Evolutionary conservation across 2,888 invertebrate genomes (phyloP).

Genomic region (Chouioia cunea): DNA sequence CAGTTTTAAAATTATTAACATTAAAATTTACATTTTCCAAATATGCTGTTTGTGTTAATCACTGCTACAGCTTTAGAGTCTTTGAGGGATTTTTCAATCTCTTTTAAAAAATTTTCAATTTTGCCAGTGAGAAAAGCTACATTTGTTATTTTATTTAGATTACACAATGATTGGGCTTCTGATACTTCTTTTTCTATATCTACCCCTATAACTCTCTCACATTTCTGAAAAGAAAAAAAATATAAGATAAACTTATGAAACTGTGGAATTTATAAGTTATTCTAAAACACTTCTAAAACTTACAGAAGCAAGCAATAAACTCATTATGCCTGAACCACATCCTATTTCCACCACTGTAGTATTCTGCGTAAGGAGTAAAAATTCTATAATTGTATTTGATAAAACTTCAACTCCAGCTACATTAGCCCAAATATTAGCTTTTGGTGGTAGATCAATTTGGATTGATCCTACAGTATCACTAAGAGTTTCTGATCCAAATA

Average conservation of each 20-base stretch:
- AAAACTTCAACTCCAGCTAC: slow-evolving; percentile 63
- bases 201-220: slow-evolving; percentile 63
- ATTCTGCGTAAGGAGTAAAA: slow-evolving; percentile 57
- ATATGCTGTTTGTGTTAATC: slow-evolving; percentile 62
- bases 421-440: slow-evolving; percentile 66
- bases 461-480: slow-evolving; percentile 63
- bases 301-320: slow-evolving; percentile 64
- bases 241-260: slow-evolving; percentile 7
- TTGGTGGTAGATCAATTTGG: slow-evolving; percentile 64
- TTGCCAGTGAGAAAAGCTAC: slow-evolving; percentile 63
- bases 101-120: slow-evolving; percentile 58
- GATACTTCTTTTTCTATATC: slow-evolving; percentile 64
- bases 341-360: slow-evolving; percentile 64
- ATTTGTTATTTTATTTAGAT: slow-evolving; percentile 64
- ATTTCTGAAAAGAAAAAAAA: slow-evolving; percentile 57
- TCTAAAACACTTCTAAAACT: slow-evolving; percentile 45
- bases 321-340: slow-evolving; percentile 64
- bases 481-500: slow-evolving; percentile 64
- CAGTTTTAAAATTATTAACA: neutral
- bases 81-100: slow-evolving; percentile 56
- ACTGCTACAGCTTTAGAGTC: slow-evolving; percentile 60
- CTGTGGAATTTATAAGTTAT: neutral
- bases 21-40: slow-evolving; percentile 60
- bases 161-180: slow-evolving; percentile 65
- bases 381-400: slow-evolving; percentile 58